Evolutionary conservation across 2,888 invertebrate species (phyloP).

Genomic region (Eristalinus sepulchralis): DNA sequence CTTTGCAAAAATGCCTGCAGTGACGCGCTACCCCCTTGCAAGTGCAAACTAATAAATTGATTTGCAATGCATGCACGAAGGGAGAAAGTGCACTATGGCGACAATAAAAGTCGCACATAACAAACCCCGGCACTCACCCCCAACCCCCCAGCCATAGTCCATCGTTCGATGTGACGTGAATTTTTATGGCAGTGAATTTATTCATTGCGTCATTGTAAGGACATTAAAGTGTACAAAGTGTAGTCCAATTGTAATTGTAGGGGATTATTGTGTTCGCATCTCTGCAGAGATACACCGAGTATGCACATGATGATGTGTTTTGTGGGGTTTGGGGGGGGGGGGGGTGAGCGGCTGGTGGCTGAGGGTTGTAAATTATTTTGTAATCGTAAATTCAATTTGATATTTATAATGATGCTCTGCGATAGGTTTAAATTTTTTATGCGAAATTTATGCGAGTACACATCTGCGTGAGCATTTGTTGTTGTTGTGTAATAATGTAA

Average conservation of each 20-base stretch:
- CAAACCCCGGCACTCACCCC: neutral
- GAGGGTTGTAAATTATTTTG: slow-evolving; percentile 49
- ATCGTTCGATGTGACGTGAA: neutral
- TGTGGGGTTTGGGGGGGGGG: neutral
- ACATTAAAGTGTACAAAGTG: slow-evolving; percentile 39
- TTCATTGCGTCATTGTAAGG: slow-evolving; percentile 35
- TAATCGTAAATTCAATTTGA: slow-evolving; percentile 51
- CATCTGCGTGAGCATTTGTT: neutral
- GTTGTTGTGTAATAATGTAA: neutral
- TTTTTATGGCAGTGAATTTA: neutral
- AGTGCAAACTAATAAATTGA: slow-evolving; percentile 58
- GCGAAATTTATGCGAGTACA: slow-evolving; percentile 18
- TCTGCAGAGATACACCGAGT: neutral
- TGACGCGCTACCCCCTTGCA: neutral
- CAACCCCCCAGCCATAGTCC: neutral
- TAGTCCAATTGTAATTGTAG: slow-evolving; percentile 38
- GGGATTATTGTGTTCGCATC: slow-evolving; percentile 36
- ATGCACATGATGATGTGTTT: neutral
- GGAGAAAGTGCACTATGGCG: neutral
- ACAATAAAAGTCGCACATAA: neutral
- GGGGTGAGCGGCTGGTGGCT: too few relatives aligned
- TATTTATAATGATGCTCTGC: slow-evolving; percentile 39
- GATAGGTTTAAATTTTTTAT: slow-evolving; percentile 33
- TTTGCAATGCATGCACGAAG: slow-evolving; percentile 21
- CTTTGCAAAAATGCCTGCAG: neutral